Evolutionary conservation across 2,888 invertebrate species (phyloP).

Genomic region (Aquatica leii): DNA sequence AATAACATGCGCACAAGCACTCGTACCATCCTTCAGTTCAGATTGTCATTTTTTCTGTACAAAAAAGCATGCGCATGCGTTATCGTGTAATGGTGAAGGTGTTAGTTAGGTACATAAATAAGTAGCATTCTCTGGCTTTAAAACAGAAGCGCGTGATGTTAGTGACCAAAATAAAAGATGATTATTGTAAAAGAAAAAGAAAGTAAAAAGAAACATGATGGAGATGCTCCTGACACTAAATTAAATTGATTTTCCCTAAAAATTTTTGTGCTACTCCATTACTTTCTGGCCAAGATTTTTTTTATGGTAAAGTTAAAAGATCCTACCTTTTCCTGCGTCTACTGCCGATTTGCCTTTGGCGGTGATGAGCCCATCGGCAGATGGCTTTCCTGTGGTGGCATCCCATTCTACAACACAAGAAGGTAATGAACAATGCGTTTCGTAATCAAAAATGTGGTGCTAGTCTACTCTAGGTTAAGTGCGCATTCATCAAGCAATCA

Average conservation of each 20-base stretch:
- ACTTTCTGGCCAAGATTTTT: conserved; percentile 22
- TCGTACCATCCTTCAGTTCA: neutral
- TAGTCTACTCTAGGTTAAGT: neutral
- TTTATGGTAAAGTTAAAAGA: conserved; percentile 11
- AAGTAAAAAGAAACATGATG: conserved; percentile 44
- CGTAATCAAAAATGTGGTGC: neutral
- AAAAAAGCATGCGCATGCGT: neutral
- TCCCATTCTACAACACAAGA: conserved; percentile 57
- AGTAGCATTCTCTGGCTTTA: conserved; percentile 58
- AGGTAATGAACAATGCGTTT: neutral
- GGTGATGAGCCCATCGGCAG: conserved; percentile 43
- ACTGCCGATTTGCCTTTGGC: conserved; percentile 44
- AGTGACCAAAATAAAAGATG: conserved; percentile 19
- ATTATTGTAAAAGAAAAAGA: conserved; percentile 22
- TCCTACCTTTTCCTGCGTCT: conserved; percentile 58
- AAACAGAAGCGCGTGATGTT: conserved; percentile 37
- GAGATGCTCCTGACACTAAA: conserved; percentile 49
- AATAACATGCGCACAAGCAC: conserved; percentile 33
- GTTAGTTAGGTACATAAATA: conserved; percentile 44
- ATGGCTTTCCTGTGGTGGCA: conserved; percentile 49
- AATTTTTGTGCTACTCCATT: conserved; percentile 16
- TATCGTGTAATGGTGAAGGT: conserved; percentile 37
- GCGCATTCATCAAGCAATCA: neutral
- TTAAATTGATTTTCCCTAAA: conserved; percentile 9
- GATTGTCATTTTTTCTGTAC: neutral